Evolutionary conservation across 2,797 vertebrate species (phyloP).

Genomic region (Semotilus atromaculatus): DNA sequence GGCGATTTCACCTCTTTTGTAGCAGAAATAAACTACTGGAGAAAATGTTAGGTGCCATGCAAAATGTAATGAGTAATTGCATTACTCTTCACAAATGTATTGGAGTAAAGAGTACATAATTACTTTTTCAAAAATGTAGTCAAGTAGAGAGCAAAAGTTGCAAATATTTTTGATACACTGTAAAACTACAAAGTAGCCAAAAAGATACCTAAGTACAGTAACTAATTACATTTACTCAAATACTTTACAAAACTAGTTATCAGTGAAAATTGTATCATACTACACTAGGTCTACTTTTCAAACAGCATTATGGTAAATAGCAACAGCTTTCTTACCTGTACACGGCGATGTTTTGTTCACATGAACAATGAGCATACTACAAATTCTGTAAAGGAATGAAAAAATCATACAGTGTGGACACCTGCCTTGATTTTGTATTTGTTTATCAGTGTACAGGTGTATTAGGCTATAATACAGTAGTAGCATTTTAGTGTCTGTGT

Average conservation of each 20-base stretch:
- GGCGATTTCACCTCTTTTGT: too few species aligned
- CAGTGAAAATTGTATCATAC: not conserved
- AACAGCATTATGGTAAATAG: not conserved
- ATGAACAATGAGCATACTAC: not conserved
- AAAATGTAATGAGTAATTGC: too few species aligned
- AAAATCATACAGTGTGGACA: not conserved
- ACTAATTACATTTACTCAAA: too few species aligned
- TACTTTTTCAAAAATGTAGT: too few species aligned
- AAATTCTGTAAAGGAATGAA: not conserved
- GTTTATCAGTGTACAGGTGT: not conserved
- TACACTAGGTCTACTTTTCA: not conserved
- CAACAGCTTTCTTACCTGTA: not conserved
- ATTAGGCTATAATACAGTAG: conserved; percentile 6
- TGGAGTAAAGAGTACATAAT: too few species aligned
- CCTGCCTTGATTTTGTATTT: not conserved
- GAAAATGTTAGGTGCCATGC: too few species aligned
- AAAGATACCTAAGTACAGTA: too few species aligned
- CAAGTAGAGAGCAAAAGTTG: too few species aligned
- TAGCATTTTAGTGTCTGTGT: conserved; percentile 27
- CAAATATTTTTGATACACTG: too few species aligned
- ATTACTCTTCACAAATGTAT: too few species aligned
- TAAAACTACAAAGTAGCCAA: too few species aligned
- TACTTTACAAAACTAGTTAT: not conserved
- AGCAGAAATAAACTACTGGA: too few species aligned
- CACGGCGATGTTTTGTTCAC: not conserved